These are phyloP conservation scores for Idaea straminata DNA, from an alignment of 2,888 invertebrate species.

Conservation along the genomic window DNA sequence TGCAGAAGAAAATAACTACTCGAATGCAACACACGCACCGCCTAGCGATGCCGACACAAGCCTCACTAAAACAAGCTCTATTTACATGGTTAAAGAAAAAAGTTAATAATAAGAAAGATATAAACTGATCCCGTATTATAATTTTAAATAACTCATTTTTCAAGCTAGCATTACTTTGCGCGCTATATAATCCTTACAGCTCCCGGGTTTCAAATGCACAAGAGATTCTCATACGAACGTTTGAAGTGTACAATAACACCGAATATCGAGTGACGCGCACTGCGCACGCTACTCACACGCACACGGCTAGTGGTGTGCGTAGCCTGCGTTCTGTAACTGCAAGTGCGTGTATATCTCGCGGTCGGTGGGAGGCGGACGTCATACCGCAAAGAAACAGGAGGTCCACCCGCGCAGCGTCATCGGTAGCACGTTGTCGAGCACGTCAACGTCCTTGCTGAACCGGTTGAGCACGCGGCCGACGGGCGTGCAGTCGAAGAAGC, in stretches of 20 bases:
- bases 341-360: constrained; percentile 4
- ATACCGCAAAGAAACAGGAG: constrained; percentile 83
- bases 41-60: background rate
- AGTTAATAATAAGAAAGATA: background rate
- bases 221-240: background rate
- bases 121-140: background rate
- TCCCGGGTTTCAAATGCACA: background rate
- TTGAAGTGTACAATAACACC: background rate
- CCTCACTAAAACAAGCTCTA: background rate
- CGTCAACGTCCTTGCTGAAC: constrained; percentile 87
- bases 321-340: constrained; percentile 7
- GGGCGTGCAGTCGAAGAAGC: constrained; percentile 91
- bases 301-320: background rate
- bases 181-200: background rate
- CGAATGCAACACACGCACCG: background rate
- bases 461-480: constrained; percentile 89
- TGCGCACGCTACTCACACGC: background rate
- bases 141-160: background rate
- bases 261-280: background rate
- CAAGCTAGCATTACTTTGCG: background rate
- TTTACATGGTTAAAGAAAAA: background rate
- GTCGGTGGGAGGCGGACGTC: constrained; percentile 24
- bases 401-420: constrained; percentile 87
- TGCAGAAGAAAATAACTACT: background rate
- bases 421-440: constrained; percentile 85